These are phyloP conservation scores for Lasius platythorax DNA, from an alignment of 2,888 invertebrate species.

Conservation along the genomic window DNA sequence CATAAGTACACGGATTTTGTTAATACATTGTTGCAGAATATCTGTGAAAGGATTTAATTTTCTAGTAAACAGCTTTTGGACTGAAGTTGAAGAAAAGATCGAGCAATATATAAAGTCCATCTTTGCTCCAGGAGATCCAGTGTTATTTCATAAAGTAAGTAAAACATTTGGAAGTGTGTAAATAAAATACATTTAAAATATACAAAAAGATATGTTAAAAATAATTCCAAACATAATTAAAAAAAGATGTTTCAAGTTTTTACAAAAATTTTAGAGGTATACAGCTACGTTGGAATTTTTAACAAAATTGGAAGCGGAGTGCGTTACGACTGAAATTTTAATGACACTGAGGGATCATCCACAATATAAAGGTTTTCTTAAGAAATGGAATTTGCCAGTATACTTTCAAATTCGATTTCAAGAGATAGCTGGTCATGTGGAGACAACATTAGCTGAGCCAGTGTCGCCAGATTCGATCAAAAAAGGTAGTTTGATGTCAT, in stretches of 20 bases:
- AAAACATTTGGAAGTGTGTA: not conserved
- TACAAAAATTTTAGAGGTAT: constrained; percentile 87
- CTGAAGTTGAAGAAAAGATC: constrained; percentile 93
- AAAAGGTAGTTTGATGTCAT: constrained; percentile 71
- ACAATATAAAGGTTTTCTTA: constrained; percentile 92
- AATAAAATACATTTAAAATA: not conserved
- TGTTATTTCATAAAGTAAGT: constrained; percentile 91
- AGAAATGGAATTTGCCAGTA: constrained; percentile 97
- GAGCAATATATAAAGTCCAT: constrained; percentile 93
- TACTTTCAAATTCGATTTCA: constrained; percentile 98
- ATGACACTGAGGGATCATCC: constrained; percentile 89
- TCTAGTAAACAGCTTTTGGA: constrained; percentile 95
- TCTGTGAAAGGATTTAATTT: constrained; percentile 91
- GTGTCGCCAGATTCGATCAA: constrained; percentile 80
- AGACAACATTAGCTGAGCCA: constrained; percentile 77
- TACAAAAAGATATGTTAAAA: constrained; percentile 20
- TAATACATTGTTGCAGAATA: constrained; percentile 83
- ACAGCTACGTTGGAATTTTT: constrained; percentile 93
- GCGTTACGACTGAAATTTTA: constrained; percentile 88
- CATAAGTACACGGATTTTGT: constrained; percentile 83
- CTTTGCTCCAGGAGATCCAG: constrained; percentile 97
- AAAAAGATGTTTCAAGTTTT: not conserved
- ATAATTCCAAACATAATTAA: not conserved
- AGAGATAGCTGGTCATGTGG: constrained; percentile 92
- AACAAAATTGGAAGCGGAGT: constrained; percentile 90